These are phyloP conservation scores for Limenitis arthemis DNA, from an alignment of 2,888 invertebrate genomes.

Conservation along the genomic window DNA sequence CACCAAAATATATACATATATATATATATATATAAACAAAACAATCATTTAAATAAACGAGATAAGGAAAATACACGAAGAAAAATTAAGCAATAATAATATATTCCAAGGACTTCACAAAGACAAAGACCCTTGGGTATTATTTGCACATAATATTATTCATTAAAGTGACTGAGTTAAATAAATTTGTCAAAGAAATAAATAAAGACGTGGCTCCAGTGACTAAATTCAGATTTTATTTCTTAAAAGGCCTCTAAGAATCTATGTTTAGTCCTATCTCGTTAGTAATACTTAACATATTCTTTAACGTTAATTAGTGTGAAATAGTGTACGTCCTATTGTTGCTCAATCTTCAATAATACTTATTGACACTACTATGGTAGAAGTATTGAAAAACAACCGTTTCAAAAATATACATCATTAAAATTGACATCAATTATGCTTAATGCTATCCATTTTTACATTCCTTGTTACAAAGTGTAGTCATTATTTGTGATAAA, in stretches of 20 bases:
- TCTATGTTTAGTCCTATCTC: constrained; percentile 2
- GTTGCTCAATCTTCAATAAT: not conserved
- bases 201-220: too few relatives aligned
- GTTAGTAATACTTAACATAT: constrained; percentile 13
- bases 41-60: not conserved
- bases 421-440: too few relatives aligned
- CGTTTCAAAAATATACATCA: too few relatives aligned
- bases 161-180: too few relatives aligned
- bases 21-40: constrained; percentile 10
- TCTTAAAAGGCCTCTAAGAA: not conserved
- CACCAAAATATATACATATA: too few relatives aligned
- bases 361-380: not conserved
- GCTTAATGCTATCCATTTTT: too few relatives aligned
- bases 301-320: constrained; percentile 12
- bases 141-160: too few relatives aligned
- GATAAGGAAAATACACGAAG: not conserved
- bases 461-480: too few relatives aligned
- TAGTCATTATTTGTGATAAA: too few relatives aligned
- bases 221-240: too few relatives aligned
- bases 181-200: not conserved
- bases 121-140: too few relatives aligned
- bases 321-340: constrained; percentile 7
- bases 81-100: not conserved
- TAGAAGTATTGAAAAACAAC: not conserved
- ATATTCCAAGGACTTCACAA: not conserved